phyloP scores from a whole-genome alignment of 2,113 vertebrate genomes.

The Leptobrachium leishanense region DNA sequence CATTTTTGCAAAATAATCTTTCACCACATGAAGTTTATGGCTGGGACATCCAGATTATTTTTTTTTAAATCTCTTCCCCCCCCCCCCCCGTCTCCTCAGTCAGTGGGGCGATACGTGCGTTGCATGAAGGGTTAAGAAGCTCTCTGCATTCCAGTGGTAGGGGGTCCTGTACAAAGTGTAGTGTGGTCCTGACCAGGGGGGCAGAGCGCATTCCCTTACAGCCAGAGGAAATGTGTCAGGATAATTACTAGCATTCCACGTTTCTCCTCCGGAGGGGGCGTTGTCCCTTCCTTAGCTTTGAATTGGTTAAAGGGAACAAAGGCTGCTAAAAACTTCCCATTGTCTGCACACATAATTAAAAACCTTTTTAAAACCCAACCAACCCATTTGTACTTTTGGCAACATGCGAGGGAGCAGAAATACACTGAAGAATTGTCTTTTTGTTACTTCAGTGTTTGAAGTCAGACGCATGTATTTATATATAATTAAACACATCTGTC shows the following conservation, averaged over 20 bases:
- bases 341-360: conserved; percentile 5
- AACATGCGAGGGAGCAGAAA: neutral
- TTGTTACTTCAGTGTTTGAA: too few relatives aligned
- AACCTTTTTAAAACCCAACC: neutral
- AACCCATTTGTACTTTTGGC: neutral
- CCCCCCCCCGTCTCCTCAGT: too few relatives aligned
- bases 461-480: too few relatives aligned
- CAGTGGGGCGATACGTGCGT: too few relatives aligned
- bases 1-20: too few relatives aligned
- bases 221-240: conserved; percentile 46
- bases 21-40: too few relatives aligned
- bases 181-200: conserved; percentile 16
- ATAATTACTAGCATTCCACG: conserved; percentile 44
- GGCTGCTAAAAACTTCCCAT: conserved; percentile 13
- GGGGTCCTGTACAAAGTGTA: neutral
- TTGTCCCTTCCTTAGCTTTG: conserved; percentile 43
- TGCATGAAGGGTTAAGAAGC: conserved; percentile 1
- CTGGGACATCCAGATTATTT: too few relatives aligned
- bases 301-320: conserved; percentile 36
- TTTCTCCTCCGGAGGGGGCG: conserved; percentile 33
- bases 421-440: neutral
- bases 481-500: too few relatives aligned
- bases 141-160: conserved; percentile 18
- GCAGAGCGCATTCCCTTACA: conserved; percentile 10
- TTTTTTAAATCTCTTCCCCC: too few relatives aligned